Evolutionary conservation across 2,797 vertebrate species (phyloP).

Genomic region (Falco cherrug): DNA sequence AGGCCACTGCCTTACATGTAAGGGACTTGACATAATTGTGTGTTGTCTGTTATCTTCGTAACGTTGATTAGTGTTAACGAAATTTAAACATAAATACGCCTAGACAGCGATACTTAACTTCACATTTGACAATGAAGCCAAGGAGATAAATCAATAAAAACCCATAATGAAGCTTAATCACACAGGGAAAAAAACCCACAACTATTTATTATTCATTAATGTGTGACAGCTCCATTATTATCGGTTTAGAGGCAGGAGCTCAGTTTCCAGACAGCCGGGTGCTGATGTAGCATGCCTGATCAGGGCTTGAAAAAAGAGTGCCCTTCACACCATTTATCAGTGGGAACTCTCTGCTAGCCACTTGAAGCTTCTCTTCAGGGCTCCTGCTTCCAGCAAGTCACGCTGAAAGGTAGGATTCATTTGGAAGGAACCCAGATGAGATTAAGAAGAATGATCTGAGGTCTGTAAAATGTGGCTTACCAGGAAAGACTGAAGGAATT

Average conservation of each 20-base stretch:
- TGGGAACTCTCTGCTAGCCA: constrained; percentile 15
- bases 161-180: constrained; percentile 55
- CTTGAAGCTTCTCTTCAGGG: constrained; percentile 26
- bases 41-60: constrained; percentile 33
- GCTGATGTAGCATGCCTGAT: constrained; percentile 36
- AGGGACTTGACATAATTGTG: neutral
- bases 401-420: neutral
- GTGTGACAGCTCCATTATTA: constrained; percentile 62
- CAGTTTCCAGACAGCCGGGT: constrained; percentile 33
- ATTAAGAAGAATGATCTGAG: constrained; percentile 13
- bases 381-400: neutral
- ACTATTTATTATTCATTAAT: constrained; percentile 62
- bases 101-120: constrained; percentile 36
- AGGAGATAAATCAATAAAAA: constrained; percentile 53
- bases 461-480: constrained; percentile 23
- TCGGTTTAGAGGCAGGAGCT: constrained; percentile 25
- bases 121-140: constrained; percentile 26
- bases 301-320: constrained; percentile 47
- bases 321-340: constrained; percentile 16
- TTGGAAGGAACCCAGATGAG: neutral
- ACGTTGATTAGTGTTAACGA: constrained; percentile 36
- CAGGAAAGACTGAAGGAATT: neutral
- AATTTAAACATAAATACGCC: constrained; percentile 32
- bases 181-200: neutral
- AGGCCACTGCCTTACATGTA: neutral